These are phyloP conservation scores for Ips typographus DNA, from an alignment of 1,140 invertebrate species.

Conservation along the genomic window DNA sequence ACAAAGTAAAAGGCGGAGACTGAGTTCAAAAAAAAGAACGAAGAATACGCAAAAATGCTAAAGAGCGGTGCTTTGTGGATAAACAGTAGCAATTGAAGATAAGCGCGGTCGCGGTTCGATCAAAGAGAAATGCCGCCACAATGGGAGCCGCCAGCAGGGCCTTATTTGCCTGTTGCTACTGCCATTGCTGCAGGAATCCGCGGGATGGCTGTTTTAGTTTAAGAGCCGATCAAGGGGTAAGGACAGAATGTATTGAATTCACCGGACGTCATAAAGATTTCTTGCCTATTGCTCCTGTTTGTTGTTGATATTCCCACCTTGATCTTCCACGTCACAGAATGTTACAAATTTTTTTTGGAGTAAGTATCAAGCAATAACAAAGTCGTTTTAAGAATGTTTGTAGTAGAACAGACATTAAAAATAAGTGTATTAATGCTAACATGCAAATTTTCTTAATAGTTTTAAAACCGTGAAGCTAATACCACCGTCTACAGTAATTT, in stretches of 20 bases:
- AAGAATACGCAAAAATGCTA: conserved; percentile 33
- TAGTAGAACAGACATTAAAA: too few relatives aligned
- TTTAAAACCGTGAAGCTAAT: too few relatives aligned
- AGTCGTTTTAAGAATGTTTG: too few relatives aligned
- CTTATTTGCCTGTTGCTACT: conserved; percentile 30
- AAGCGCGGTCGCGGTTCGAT: conserved; percentile 37
- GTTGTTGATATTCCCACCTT: too few relatives aligned
- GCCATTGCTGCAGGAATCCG: conserved; percentile 19
- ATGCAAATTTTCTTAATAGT: too few relatives aligned
- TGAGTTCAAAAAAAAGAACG: neutral
- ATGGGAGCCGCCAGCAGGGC: conserved; percentile 30
- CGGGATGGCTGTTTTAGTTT: conserved; percentile 14
- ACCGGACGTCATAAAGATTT: conserved; percentile 11
- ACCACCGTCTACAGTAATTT: too few relatives aligned
- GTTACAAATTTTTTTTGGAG: too few relatives aligned
- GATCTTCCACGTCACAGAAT: too few relatives aligned
- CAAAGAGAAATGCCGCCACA: conserved; percentile 34
- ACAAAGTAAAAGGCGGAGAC: conserved; percentile 2
- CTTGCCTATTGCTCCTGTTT: too few relatives aligned
- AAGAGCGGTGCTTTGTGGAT: conserved; percentile 36
- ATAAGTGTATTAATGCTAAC: too few relatives aligned
- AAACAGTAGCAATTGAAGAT: conserved; percentile 43
- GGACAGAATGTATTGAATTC: conserved; percentile 17
- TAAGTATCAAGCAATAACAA: too few relatives aligned
- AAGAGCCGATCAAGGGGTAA: conserved; percentile 10